Evolutionary conservation across 2,888 invertebrate species (phyloP).

Genomic region (Dascillus cervinus): DNA sequence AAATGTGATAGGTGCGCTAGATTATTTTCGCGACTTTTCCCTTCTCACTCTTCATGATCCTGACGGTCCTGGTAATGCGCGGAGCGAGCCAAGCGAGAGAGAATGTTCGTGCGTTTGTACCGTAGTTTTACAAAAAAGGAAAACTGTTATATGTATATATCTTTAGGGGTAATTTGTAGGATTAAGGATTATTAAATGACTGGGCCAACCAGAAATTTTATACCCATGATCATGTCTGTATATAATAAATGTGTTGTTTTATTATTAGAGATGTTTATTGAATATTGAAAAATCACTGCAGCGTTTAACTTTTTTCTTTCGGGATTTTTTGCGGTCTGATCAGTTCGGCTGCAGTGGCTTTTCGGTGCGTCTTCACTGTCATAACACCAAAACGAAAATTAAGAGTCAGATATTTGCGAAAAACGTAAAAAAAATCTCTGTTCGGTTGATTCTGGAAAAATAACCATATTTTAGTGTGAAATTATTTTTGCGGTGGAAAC

Average conservation of each 20-base stretch:
- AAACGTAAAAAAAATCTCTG: too few species aligned
- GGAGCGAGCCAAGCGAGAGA: too few species aligned
- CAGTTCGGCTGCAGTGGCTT: constrained; percentile 11
- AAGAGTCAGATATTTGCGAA: constrained; percentile 30
- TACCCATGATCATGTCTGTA: constrained; percentile 25
- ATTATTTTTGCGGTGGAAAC: constrained; percentile 40
- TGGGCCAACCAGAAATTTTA: constrained; percentile 34
- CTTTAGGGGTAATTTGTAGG: constrained; percentile 17
- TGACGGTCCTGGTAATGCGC: too few species aligned
- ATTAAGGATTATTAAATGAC: constrained; percentile 27
- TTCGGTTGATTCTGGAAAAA: too few species aligned
- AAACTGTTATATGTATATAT: constrained; percentile 17
- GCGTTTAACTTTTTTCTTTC: constrained; percentile 5
- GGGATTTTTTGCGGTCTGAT: background rate
- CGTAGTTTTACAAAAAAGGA: constrained; percentile 18
- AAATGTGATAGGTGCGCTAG: too few species aligned
- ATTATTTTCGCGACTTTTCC: too few species aligned
- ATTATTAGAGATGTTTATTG: constrained; percentile 12
- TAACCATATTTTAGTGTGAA: too few species aligned
- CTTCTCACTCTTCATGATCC: too few species aligned
- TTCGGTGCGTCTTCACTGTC: constrained; percentile 21
- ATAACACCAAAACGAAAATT: constrained; percentile 26
- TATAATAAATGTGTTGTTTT: constrained; percentile 22
- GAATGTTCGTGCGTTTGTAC: constrained; percentile 22
- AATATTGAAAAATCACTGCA: constrained; percentile 14